Conservation (phyloP, 2,113 vertebrate genomes). For the Pantherophis guttatus region DNA sequence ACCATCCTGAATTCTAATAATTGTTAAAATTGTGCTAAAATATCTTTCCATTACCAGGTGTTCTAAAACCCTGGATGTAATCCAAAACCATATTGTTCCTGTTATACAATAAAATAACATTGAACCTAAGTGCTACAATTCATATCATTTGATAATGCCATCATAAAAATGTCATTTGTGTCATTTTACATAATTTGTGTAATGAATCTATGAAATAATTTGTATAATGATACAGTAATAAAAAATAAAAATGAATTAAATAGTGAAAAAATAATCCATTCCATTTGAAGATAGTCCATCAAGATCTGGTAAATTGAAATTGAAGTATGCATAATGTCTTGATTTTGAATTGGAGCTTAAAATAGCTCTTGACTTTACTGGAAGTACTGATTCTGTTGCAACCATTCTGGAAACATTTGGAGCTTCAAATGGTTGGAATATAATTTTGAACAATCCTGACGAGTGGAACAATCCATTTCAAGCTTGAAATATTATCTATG, state of each 20-base stretch:
- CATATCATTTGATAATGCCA: background rate
- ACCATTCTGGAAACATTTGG: background rate
- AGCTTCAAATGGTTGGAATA: background rate
- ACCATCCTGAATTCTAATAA: background rate
- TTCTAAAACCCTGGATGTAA: background rate
- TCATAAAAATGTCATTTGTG: background rate
- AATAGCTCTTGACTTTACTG: background rate
- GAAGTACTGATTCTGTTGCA: background rate
- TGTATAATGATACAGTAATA: background rate
- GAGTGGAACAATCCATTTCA: background rate
- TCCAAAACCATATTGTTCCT: background rate
- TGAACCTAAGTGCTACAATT: background rate
- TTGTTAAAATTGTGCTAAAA: background rate
- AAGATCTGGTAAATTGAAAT: background rate
- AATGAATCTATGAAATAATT: background rate
- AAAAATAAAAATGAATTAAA: background rate
- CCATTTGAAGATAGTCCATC: background rate
- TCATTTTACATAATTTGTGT: background rate
- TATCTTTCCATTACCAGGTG: background rate
- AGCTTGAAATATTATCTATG: background rate
- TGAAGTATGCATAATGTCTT: background rate
- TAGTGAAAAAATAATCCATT: background rate
- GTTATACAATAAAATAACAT: background rate
- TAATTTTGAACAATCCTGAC: background rate
- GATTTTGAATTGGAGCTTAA: background rate